Percentiles rank a stretch among this genome's conserved stretches.
Evolutionary conservation across 2,113 vertebrate genomes (phyloP).

Genomic region (Phalacrocorax carbo): DNA sequence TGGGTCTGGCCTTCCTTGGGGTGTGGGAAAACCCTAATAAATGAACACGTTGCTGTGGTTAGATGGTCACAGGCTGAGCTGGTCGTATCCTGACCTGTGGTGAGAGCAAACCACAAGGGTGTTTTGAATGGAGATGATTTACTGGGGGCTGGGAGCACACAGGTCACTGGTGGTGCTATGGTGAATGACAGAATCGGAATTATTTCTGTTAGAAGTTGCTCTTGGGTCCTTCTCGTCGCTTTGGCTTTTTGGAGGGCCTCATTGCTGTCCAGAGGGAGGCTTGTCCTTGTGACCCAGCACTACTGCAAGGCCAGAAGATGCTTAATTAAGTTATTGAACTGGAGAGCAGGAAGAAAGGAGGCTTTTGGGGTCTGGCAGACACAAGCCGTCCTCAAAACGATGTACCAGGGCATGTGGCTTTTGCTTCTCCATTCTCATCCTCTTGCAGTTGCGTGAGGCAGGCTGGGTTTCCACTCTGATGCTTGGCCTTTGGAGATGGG

Average conservation of each 20-base stretch:
- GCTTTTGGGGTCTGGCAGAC: neutral
- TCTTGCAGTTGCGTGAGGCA: neutral
- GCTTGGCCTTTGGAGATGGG: neutral
- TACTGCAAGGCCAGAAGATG: neutral
- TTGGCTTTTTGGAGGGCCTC: neutral
- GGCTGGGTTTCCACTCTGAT: neutral
- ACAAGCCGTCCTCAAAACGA: accelerated
- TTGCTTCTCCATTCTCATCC: neutral
- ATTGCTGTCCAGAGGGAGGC: neutral
- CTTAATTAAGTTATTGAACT: neutral
- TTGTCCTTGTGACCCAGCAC: neutral
- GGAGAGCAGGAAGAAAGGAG: neutral
- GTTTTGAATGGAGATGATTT: neutral
- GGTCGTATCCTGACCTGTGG: neutral
- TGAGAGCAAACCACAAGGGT: accelerated
- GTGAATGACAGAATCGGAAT: neutral
- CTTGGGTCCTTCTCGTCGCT: neutral
- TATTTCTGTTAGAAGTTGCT: neutral
- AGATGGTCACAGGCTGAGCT: neutral
- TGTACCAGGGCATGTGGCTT: neutral
- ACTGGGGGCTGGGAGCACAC: neutral
- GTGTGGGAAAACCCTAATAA: neutral
- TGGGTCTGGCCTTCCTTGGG: neutral
- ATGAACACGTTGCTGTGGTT: neutral
- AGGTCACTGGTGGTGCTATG: neutral